Evolutionary conservation across 1,140 invertebrate genomes (phyloP), one percentile per base, ranked within the genome.

Genomic region (Hestina assimilis): DNA sequence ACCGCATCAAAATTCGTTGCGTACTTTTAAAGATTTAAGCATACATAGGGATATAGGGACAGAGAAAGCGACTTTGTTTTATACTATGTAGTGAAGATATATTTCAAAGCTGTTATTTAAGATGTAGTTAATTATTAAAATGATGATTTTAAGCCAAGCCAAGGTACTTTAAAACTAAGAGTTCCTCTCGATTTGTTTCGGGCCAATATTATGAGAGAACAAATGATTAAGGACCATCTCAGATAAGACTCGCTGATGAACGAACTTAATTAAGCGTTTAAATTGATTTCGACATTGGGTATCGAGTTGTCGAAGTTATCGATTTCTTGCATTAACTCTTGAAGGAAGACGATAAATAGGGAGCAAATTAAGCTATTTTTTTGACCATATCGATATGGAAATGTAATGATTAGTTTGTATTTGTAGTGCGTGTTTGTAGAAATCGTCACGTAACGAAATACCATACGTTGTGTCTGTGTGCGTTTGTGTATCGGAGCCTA

Each of bases 221-320:
- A 72, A 69, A 72, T 71, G 67, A 65, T 69, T 63, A 59, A 67
- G 67, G 66, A 69, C 72, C 78, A 75, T 75, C 72, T 72, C 72
- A 75, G 70, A 79, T 76, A 76, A 71, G 72, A 70, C 75, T 78
- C 66, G 63, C 63, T 64, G 76, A 79, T 81, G 83, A 85, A 82
- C 72, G 68, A 82, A 83, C 78, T 73, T 84, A 84, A 84, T 87
- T 84, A 75, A 84, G 75, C 69, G 73, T 81, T 82, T 83, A 81
- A 83, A 86, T 86, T 79, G 79, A 81, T 79, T 71, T 74, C 74
- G 61, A 69, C 68, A 68, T 80, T 74, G 69, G 69, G 76, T 77
- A 71, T 81, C 73, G 70, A 75, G 72, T 86, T 83, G 75, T 75
- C 58, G 69, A 73, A 75, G 78, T 74, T 79, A 83, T 76, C 72